phyloP scores from a whole-genome alignment of 2,797 vertebrate species.

The Columba guinea region DNA sequence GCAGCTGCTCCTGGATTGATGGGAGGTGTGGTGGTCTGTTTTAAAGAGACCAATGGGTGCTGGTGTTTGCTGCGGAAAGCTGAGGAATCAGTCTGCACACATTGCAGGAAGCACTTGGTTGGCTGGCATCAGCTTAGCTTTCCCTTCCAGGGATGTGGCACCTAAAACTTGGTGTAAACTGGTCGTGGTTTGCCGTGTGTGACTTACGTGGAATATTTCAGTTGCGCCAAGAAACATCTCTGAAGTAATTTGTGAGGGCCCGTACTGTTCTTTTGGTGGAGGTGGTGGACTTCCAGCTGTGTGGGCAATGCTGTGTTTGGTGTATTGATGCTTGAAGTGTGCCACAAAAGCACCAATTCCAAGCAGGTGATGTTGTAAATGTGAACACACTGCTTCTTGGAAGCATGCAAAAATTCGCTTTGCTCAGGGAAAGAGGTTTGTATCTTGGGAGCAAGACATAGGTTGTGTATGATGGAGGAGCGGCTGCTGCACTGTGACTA shows the following conservation, averaged over 20 bases:
- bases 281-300: not conserved
- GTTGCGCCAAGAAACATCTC: fast-evolving
- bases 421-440: not conserved
- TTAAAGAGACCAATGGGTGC: fast-evolving
- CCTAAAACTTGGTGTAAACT: not conserved
- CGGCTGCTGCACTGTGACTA: not conserved
- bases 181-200: fast-evolving
- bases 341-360: fast-evolving
- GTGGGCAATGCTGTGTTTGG: not conserved
- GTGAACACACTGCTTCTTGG: not conserved
- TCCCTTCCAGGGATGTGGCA: fast-evolving
- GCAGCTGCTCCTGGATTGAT: not conserved
- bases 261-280: fast-evolving
- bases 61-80: fast-evolving
- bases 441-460: not conserved
- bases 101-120: fast-evolving
- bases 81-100: fast-evolving
- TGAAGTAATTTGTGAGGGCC: not conserved
- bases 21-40: fast-evolving
- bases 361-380: fast-evolving
- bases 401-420: fast-evolving
- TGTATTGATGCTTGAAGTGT: fast-evolving
- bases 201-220: fast-evolving
- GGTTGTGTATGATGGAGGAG: not conserved
- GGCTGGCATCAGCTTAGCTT: fast-evolving